Evolutionary conservation across 2,113 vertebrate genomes (phyloP).

Genomic region (Tilapia sparmanii): DNA sequence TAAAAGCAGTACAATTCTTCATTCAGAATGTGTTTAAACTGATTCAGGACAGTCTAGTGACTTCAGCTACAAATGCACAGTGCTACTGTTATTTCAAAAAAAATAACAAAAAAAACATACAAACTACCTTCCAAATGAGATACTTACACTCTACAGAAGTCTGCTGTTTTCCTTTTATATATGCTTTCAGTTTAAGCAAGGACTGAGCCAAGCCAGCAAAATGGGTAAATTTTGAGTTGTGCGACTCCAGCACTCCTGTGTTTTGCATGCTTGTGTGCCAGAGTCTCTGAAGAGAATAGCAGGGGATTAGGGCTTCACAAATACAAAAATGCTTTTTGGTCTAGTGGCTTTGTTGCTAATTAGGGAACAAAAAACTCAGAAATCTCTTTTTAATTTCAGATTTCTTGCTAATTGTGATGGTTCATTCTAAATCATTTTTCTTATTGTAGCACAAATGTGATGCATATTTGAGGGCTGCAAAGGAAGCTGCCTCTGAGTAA

Average conservation of each 20-base stretch:
- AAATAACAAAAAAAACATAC: background rate
- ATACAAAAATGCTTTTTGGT: background rate
- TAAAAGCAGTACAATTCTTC: background rate
- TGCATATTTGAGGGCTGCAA: background rate
- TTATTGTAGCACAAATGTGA: background rate
- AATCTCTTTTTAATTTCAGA: background rate
- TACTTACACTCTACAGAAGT: background rate
- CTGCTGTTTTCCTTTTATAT: background rate
- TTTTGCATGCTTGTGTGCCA: background rate
- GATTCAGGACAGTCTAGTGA: background rate
- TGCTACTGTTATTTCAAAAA: background rate
- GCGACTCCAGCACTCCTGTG: background rate
- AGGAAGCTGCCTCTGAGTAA: background rate
- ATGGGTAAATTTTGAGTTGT: background rate
- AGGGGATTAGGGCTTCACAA: background rate
- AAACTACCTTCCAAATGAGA: background rate
- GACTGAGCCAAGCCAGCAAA: background rate
- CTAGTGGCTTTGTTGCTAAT: background rate
- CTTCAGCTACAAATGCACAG: background rate
- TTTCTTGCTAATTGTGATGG: background rate
- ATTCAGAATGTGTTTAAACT: background rate
- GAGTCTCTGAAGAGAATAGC: background rate
- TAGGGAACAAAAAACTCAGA: background rate
- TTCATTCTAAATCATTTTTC: background rate
- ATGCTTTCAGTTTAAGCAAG: background rate